Base-by-base conservation (phyloP, 2,888 invertebrate species). In the Philereme transversata region DNA sequence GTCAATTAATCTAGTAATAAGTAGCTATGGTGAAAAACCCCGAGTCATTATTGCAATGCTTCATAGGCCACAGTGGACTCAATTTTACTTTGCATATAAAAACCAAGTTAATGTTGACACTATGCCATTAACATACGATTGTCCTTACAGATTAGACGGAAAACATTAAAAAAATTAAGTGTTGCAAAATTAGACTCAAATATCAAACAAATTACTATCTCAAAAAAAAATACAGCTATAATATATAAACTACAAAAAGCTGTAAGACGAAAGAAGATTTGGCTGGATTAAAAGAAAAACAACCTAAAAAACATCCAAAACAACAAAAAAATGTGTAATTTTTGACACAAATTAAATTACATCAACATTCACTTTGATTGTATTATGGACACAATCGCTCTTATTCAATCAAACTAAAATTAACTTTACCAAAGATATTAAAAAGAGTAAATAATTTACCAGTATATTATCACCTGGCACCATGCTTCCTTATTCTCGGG, bases 401-500 rank as follows among this genome's bases (percentile, higher is more conserved):
- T 22, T 22, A 22, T 22, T 22, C 22, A 22, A 22, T 22, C 22
- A 22, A 22, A 22, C 22, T 22, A 3, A 22, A 22, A 3, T 2
- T 22, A 22, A 22, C 3, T 22, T 22, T 22, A 22, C 22, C 22
- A 22, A 22, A 22, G 22, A 22, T 22, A 22, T 22, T 22, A 22
- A 3, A n/a, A n/a, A n/a, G n/a, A n/a, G 1, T 22, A 22, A 22
- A 22, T 22, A 22, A 22, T 22, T 22, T 22, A 22, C 22, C 22
- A 1, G 22, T 22, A 3, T 2, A 22, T 22, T 22, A n/a, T n/a
- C n/a, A n/a, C 22, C 22, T 22, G 22, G 3, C 22, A 22, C 22
- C 64, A 90, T 88, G 87, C 64, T 88, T 8, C 86, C 87, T 0
- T 87, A 87, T 47, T 80, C 87, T 0, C 78, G 81, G 6, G 84